These are phyloP conservation scores for Clarias laeviceps DNA, from an alignment of 2,797 vertebrate genomes.

Conservation along the genomic window DNA sequence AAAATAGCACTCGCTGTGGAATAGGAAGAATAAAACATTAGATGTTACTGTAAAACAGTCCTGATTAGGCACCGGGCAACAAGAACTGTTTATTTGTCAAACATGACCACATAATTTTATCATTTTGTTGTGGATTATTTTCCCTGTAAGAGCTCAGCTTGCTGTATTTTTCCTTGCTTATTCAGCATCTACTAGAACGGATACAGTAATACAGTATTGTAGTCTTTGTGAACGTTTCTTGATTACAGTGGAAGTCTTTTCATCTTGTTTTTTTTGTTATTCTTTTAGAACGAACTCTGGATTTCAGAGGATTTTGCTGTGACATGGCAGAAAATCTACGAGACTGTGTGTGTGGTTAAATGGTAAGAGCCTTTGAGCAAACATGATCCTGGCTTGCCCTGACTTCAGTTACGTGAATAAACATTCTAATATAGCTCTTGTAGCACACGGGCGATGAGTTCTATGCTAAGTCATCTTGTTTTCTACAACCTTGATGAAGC, in stretches of 20 bases:
- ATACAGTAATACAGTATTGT: background rate
- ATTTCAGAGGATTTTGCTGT: conserved; percentile 86
- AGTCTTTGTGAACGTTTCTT: background rate
- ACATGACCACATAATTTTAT: no score
- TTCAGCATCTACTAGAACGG: background rate
- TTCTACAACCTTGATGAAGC: conserved; percentile 26
- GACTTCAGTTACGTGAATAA: conserved; percentile 26
- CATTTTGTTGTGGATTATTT: background rate
- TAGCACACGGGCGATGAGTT: conserved; percentile 31
- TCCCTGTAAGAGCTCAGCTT: background rate
- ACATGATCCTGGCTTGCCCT: conserved; percentile 7
- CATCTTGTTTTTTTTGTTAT: background rate
- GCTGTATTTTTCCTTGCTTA: background rate
- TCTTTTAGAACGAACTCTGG: conserved; percentile 86
- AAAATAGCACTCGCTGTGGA: background rate
- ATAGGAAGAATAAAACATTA: background rate
- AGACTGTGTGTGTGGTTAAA: conserved; percentile 87
- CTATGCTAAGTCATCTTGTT: conserved; percentile 43
- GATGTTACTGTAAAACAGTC: background rate
- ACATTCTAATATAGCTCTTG: conserved; percentile 36
- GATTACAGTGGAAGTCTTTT: background rate
- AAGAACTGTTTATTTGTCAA: background rate
- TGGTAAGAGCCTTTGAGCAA: conserved; percentile 78
- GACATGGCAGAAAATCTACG: conserved; percentile 84
- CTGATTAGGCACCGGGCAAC: background rate